Evolutionary conservation across 2,888 invertebrate species (phyloP).

Genomic region (Notocelia uddmanniana): DNA sequence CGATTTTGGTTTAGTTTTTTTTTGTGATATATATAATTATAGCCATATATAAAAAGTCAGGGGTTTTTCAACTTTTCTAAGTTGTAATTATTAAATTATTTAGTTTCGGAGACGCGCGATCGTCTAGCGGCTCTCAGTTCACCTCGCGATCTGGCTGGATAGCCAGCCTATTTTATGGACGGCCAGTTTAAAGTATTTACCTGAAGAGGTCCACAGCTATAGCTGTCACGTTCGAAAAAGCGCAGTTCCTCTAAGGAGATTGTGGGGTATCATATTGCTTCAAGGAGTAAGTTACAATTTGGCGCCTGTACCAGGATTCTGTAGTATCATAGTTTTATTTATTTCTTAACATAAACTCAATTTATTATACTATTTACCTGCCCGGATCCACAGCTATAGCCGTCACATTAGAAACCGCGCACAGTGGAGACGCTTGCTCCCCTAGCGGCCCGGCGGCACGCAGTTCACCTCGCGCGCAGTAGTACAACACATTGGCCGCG

Average conservation of each 20-base stretch:
- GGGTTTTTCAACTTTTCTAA: too few relatives aligned
- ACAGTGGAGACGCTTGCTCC: slow-evolving; percentile 86
- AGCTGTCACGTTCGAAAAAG: slow-evolving; percentile 84
- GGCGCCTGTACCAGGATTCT: not conserved
- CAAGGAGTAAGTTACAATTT: not conserved
- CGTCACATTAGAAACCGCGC: slow-evolving; percentile 78
- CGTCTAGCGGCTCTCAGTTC: too few relatives aligned
- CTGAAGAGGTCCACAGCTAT: slow-evolving; percentile 89
- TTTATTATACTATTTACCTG: slow-evolving; percentile 62
- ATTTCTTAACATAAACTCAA: not conserved
- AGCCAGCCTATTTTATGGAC: too few relatives aligned
- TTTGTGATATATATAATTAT: too few relatives aligned
- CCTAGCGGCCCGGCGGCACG: slow-evolving; percentile 90
- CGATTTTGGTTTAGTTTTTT: too few relatives aligned
- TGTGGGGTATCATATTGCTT: not conserved
- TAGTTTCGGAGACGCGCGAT: too few relatives aligned
- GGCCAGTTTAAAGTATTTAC: slow-evolving; percentile 53
- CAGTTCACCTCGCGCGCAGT: slow-evolving; percentile 88
- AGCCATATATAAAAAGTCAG: too few relatives aligned
- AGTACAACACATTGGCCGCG: slow-evolving; percentile 91
- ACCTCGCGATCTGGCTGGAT: too few relatives aligned
- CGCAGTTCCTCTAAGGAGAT: slow-evolving; percentile 42
- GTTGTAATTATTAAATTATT: too few relatives aligned
- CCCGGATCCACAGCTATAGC: slow-evolving; percentile 90
- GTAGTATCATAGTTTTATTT: not conserved